phyloP scores from a whole-genome alignment of 2,888 invertebrate species.

The Abrostola triplasia region DNA sequence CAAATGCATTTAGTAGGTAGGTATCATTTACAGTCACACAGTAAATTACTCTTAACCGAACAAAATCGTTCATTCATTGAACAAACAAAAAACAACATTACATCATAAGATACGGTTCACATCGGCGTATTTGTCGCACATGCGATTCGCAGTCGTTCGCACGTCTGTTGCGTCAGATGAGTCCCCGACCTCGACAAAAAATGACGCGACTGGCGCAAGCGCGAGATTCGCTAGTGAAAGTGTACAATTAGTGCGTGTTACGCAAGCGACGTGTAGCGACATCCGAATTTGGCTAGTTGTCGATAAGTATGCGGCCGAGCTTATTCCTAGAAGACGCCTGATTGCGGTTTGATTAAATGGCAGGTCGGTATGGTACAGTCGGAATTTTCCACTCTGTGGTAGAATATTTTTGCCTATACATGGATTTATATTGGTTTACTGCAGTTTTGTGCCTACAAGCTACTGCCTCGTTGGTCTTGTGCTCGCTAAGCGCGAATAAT shows the following conservation, averaged over 20 bases:
- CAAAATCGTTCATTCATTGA: slow-evolving; percentile 38
- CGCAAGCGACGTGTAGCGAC: slow-evolving; percentile 52
- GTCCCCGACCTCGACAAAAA: slow-evolving; percentile 56
- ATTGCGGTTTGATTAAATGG: slow-evolving; percentile 19
- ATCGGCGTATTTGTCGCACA: slow-evolving; percentile 48
- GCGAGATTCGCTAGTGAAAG: slow-evolving; percentile 65
- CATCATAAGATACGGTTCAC: slow-evolving; percentile 42
- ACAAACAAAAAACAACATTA: slow-evolving; percentile 40
- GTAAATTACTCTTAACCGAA: slow-evolving; percentile 28
- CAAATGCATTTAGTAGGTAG: no score
- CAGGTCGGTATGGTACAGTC: slow-evolving; percentile 8
- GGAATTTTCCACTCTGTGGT: slow-evolving; percentile 29
- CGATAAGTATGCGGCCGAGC: slow-evolving; percentile 45
- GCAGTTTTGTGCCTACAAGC: not conserved
- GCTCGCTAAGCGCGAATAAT: no score
- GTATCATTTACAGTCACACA: slow-evolving; percentile 7
- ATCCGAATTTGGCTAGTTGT: slow-evolving; percentile 57
- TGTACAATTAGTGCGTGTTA: slow-evolving; percentile 66
- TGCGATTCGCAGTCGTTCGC: slow-evolving; percentile 44
- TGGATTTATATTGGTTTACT: slow-evolving; percentile 8
- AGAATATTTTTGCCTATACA: not conserved
- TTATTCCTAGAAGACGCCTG: slow-evolving; percentile 46
- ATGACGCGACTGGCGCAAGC: slow-evolving; percentile 65
- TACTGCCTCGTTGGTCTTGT: no score
- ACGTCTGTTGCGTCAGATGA: slow-evolving; percentile 47